Percentiles rank a stretch among this genome's conserved stretches.
Evolutionary conservation across 2,888 invertebrate species (phyloP).

Genomic region (Phasia obesa): DNA sequence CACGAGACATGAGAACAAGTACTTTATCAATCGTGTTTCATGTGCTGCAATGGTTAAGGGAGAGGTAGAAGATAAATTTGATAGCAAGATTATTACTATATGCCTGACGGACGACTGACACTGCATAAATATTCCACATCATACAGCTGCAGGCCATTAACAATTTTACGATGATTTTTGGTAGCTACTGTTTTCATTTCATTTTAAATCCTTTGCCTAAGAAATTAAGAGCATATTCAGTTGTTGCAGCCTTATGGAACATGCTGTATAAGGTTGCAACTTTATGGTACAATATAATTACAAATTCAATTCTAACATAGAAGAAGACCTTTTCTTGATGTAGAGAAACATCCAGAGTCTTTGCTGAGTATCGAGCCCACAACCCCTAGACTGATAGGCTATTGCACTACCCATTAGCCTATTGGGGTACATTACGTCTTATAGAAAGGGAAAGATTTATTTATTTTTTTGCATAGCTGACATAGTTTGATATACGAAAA

Average conservation of each 20-base stretch:
- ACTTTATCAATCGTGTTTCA: slow-evolving; percentile 45
- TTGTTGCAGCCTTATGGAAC: not conserved
- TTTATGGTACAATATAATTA: too few species aligned
- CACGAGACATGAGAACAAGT: slow-evolving; percentile 39
- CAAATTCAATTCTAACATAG: too few species aligned
- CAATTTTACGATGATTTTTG: slow-evolving; percentile 60
- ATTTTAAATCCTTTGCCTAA: slow-evolving; percentile 2
- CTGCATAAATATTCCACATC: slow-evolving; percentile 57
- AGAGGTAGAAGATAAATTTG: slow-evolving; percentile 41
- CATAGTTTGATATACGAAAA: too few species aligned
- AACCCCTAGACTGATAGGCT: too few species aligned
- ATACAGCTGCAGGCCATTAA: slow-evolving; percentile 59
- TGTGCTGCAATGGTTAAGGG: slow-evolving; percentile 1
- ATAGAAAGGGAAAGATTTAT: too few species aligned
- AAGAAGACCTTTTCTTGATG: too few species aligned
- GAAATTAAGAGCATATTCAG: not conserved
- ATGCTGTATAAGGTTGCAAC: too few species aligned
- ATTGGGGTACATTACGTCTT: too few species aligned
- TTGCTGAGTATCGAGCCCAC: too few species aligned
- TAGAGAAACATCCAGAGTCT: too few species aligned
- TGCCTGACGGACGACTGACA: slow-evolving; percentile 53
- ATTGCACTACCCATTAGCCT: too few species aligned
- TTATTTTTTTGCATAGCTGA: too few species aligned
- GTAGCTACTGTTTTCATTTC: slow-evolving; percentile 60
- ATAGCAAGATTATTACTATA: slow-evolving; percentile 55